Evolutionary conservation across 1,140 invertebrate species (phyloP).

Genomic region (Bombus balteatus): DNA sequence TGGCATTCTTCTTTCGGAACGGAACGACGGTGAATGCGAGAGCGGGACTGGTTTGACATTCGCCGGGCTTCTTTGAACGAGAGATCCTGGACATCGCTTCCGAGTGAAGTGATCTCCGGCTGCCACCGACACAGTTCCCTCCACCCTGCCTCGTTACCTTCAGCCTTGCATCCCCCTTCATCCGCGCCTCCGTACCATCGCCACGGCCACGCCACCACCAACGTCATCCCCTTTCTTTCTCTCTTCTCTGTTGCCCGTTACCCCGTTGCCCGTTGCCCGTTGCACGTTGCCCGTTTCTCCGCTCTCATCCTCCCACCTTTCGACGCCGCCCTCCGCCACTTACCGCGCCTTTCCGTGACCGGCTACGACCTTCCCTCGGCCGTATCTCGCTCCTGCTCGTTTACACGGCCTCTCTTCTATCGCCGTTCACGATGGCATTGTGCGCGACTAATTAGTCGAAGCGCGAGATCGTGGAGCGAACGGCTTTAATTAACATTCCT

Average conservation of each 20-base stretch:
- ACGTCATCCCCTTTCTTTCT: not conserved
- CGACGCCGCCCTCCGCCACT: not conserved
- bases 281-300: not conserved
- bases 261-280: not conserved
- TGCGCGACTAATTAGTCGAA: slow-evolving; percentile 82
- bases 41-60: slow-evolving; percentile 72
- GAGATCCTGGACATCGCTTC: slow-evolving; percentile 66
- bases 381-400: slow-evolving; percentile 46
- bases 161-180: not conserved
- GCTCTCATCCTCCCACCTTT: not conserved
- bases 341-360: slow-evolving; percentile 32
- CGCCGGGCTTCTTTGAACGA: slow-evolving; percentile 72
- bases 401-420: slow-evolving; percentile 57
- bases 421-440: slow-evolving; percentile 75
- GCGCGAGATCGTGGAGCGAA: slow-evolving; percentile 81
- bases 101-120: slow-evolving; percentile 77
- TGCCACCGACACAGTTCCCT: slow-evolving; percentile 69
- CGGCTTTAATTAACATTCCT: slow-evolving; percentile 83
- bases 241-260: not conserved
- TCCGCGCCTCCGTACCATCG: not conserved
- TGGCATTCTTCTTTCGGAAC: slow-evolving; percentile 78
- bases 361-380: slow-evolving; percentile 5
- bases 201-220: not conserved
- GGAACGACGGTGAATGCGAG: slow-evolving; percentile 60
- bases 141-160: not conserved